Evolutionary conservation across 2,797 vertebrate species (phyloP).

Genomic region (Cercopithecus hamlyni): DNA sequence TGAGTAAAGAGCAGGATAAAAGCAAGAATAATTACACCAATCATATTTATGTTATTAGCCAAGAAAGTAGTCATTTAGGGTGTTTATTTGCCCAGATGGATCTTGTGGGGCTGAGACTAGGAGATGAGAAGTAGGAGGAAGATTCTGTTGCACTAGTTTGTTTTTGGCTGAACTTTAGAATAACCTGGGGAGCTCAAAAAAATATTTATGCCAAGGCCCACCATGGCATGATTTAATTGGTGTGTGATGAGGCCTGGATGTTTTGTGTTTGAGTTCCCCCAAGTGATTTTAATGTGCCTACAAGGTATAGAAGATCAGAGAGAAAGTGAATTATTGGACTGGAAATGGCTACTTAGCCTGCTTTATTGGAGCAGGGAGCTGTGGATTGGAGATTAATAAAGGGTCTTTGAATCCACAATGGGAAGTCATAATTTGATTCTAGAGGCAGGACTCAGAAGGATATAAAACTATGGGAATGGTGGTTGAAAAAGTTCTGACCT

Average conservation of each 20-base stretch:
- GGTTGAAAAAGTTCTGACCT: background rate
- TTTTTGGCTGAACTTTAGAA: background rate
- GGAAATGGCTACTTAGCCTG: background rate
- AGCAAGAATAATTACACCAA: background rate
- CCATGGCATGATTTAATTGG: background rate
- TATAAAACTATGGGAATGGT: background rate
- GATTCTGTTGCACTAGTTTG: background rate
- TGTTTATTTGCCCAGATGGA: background rate
- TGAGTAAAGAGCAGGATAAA: slow-evolving; percentile 15
- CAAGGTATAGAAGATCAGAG: background rate
- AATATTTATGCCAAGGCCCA: background rate
- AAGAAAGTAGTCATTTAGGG: background rate
- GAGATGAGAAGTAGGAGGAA: background rate
- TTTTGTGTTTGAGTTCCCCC: background rate
- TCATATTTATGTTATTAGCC: background rate
- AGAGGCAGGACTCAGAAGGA: background rate
- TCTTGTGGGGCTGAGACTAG: background rate
- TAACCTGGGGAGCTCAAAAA: background rate
- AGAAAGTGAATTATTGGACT: background rate
- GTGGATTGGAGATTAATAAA: background rate
- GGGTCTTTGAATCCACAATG: background rate
- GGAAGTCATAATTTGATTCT: background rate
- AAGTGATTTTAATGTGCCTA: background rate
- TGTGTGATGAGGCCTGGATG: background rate
- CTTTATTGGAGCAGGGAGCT: background rate